These are phyloP conservation scores for Heterohyrax brucei DNA, from an alignment of 2,797 vertebrate species.

Conservation along the genomic window DNA sequence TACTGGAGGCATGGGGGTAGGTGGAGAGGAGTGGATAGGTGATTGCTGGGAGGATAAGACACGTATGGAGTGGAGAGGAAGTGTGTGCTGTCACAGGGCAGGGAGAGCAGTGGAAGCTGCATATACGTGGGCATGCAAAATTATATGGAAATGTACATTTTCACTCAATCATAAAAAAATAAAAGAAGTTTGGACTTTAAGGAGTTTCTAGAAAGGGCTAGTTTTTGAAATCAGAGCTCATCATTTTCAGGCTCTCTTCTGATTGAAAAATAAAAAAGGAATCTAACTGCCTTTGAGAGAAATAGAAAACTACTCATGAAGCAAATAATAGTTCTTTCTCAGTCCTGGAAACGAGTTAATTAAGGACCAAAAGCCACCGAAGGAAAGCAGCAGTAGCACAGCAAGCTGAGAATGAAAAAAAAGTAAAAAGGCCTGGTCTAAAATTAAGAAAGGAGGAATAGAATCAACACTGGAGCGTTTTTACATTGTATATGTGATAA, in stretches of 20 bases:
- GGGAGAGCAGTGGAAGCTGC: too few relatives aligned
- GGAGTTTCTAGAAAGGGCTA: background rate
- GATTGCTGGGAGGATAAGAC: too few relatives aligned
- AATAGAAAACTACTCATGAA: background rate
- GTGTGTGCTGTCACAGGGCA: too few relatives aligned
- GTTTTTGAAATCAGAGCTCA: constrained; percentile 70
- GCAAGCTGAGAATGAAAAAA: background rate
- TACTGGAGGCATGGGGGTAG: too few relatives aligned
- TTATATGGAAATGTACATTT: too few relatives aligned
- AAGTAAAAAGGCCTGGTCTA: background rate
- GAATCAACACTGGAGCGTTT: background rate
- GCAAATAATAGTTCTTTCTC: constrained; percentile 54
- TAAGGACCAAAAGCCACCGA: background rate
- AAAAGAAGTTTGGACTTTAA: background rate
- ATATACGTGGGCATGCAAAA: too few relatives aligned
- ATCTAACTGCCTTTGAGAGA: constrained; percentile 5
- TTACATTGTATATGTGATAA: fast-evolving
- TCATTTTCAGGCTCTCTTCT: background rate
- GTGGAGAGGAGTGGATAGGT: too few relatives aligned
- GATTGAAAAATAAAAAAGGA: constrained; percentile 53
- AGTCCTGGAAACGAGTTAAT: constrained; percentile 21
- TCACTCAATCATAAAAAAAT: too few relatives aligned
- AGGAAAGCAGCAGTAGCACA: background rate
- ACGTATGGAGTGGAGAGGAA: too few relatives aligned
- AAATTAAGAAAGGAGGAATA: background rate